These are phyloP conservation scores for Carcina quercana DNA, from an alignment of 2,888 invertebrate species.

Conservation along the genomic window DNA sequence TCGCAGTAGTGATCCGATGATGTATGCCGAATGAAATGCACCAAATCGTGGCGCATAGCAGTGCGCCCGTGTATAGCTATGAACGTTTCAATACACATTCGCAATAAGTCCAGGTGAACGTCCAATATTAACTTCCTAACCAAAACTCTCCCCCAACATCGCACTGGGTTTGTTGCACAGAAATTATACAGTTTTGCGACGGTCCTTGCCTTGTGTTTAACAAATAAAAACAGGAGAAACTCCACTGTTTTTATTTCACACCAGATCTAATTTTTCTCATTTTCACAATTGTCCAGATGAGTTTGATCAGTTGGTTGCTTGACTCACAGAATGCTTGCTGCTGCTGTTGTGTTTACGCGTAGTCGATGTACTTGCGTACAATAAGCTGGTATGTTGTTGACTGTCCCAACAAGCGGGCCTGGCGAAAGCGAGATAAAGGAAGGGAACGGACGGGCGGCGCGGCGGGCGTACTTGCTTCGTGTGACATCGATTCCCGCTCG, in stretches of 20 bases:
- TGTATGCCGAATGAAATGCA: slow-evolving; percentile 84
- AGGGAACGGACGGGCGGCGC: slow-evolving; percentile 20
- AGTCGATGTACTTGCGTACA: slow-evolving; percentile 25
- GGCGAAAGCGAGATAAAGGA: slow-evolving; percentile 49
- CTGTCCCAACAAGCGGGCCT: slow-evolving; percentile 29
- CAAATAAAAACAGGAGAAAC: slow-evolving; percentile 23
- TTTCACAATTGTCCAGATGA: slow-evolving; percentile 30
- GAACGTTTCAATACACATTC: slow-evolving; percentile 74
- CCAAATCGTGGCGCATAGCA: slow-evolving; percentile 85
- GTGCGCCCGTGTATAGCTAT: slow-evolving; percentile 76
- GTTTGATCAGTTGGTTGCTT: slow-evolving; percentile 17
- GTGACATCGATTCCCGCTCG: slow-evolving; percentile 64
- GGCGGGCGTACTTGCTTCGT: slow-evolving; percentile 39
- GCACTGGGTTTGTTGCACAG: slow-evolving; percentile 53
- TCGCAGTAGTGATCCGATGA: slow-evolving; percentile 87
- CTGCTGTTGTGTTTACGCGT: slow-evolving; percentile 31
- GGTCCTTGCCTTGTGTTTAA: slow-evolving; percentile 25
- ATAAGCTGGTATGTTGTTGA: slow-evolving; percentile 35
- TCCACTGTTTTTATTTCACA: slow-evolving; percentile 49
- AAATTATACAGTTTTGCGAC: slow-evolving; percentile 49
- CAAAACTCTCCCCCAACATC: slow-evolving; percentile 63
- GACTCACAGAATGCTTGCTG: too few species aligned
- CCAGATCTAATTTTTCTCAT: slow-evolving; percentile 66
- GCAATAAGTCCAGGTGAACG: slow-evolving; percentile 62
- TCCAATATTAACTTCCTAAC: slow-evolving; percentile 51